Conservation (phyloP, 2,113 vertebrate genomes). For the Pygoscelis antarcticus region DNA sequence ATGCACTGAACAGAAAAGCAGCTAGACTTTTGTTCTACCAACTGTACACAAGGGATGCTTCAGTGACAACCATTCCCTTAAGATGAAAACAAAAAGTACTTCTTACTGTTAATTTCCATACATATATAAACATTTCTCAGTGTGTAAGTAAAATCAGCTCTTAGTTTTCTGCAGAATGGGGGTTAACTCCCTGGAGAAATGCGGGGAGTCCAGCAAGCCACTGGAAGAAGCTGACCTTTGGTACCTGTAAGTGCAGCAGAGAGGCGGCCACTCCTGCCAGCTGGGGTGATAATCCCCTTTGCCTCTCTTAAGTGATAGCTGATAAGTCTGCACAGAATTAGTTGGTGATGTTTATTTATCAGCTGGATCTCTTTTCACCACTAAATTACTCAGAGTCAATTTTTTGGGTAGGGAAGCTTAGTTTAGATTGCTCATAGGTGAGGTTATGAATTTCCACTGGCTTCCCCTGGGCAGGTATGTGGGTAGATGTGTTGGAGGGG, state of each 20-base stretch:
- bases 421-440: not conserved
- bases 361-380: not conserved
- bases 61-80: not conserved
- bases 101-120: not conserved
- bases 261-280: slow-evolving; percentile 38
- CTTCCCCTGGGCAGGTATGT: not conserved
- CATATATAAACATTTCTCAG: not conserved
- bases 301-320: slow-evolving; percentile 62
- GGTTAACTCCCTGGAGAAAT: slow-evolving; percentile 41
- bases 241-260: slow-evolving; percentile 61
- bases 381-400: not conserved
- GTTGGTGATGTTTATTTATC: slow-evolving; percentile 63
- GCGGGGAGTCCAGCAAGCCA: not conserved
- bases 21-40: not conserved
- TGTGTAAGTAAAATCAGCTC: slow-evolving; percentile 28
- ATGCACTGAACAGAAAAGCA: not conserved
- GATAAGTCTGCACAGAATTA: slow-evolving; percentile 61
- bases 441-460: not conserved
- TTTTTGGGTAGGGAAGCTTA: not conserved
- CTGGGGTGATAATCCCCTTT: slow-evolving; percentile 73
- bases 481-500: not conserved
- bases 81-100: not conserved
- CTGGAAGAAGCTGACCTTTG: slow-evolving; percentile 70
- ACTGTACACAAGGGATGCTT: not conserved
- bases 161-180: slow-evolving; percentile 23